phyloP scores from a whole-genome alignment of 2,797 vertebrate genomes.

The Yasuhikotakia modesta region DNA sequence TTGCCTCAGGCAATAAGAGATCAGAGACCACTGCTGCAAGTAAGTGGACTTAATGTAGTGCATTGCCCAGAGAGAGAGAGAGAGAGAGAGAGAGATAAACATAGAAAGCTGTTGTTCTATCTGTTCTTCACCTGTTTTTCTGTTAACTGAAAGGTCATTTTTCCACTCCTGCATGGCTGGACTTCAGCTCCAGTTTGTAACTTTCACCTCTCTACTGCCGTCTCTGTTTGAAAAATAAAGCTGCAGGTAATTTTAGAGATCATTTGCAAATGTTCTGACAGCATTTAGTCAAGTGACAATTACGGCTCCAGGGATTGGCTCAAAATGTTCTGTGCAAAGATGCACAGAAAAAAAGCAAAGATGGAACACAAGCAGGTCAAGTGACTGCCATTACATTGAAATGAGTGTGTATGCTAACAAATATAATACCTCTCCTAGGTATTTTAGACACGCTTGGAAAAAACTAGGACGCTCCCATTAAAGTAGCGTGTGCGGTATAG shows the following conservation, averaged over 20 bases:
- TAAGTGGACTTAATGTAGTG: slow-evolving; percentile 26
- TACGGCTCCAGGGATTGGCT: background rate
- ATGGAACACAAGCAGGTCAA: background rate
- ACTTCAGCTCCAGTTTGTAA: too few species aligned
- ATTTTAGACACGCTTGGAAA: background rate
- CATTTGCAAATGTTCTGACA: too few species aligned
- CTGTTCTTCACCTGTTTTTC: background rate
- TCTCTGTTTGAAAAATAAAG: too few species aligned
- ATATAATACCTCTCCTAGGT: background rate
- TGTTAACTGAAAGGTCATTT: background rate
- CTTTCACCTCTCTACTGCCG: too few species aligned
- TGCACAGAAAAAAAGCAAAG: background rate
- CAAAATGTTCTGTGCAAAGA: background rate
- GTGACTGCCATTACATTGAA: background rate
- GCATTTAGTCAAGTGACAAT: too few species aligned
- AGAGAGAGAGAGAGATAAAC: background rate
- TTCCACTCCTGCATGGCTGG: too few species aligned
- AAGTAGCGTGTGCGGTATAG: background rate
- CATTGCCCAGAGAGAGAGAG: background rate
- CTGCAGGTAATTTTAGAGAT: too few species aligned
- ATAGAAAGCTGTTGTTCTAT: background rate
- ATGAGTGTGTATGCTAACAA: background rate
- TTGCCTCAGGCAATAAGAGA: slow-evolving; percentile 20
- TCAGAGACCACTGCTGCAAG: slow-evolving; percentile 13
- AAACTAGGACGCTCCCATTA: background rate